Evolutionary conservation across 1,140 invertebrate genomes (phyloP).

Genomic region (Leptinotarsa texana): DNA sequence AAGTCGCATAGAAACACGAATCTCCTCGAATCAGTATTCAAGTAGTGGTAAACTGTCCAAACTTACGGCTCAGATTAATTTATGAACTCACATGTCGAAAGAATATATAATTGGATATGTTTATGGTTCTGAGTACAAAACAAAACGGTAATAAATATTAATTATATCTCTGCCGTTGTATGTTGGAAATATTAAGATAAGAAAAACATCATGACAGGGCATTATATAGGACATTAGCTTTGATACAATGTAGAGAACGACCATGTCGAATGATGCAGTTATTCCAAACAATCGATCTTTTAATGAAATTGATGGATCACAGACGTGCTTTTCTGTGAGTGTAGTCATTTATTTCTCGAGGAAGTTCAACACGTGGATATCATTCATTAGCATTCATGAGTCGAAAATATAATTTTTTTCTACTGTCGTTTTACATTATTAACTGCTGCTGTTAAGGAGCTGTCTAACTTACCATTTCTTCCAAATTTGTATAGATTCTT

Average conservation of each 20-base stretch:
- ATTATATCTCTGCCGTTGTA: conserved; percentile 8
- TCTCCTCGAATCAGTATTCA: neutral
- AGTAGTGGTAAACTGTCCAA: conserved; percentile 2
- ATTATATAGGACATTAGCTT: neutral
- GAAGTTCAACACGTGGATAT: no score
- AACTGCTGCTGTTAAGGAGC: no score
- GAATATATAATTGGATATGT: conserved; percentile 8
- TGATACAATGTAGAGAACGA: conserved; percentile 2
- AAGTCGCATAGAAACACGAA: neutral
- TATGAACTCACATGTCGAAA: conserved; percentile 6
- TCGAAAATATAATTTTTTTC: no score
- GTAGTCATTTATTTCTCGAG: no score
- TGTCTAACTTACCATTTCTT: no score
- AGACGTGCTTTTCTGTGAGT: no score
- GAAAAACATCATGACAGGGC: conserved; percentile 2
- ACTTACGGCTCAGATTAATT: neutral
- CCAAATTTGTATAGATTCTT: no score
- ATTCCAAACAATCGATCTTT: neutral
- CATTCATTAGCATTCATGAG: no score
- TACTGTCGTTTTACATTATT: no score
- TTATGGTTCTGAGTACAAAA: conserved; percentile 6
- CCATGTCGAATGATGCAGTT: neutral
- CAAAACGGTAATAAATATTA: conserved; percentile 8
- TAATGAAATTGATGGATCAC: neutral
- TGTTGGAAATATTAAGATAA: conserved; percentile 6